Base-by-base conservation (phyloP, 2,113 vertebrate genomes). In the Abramis brama region DNA sequence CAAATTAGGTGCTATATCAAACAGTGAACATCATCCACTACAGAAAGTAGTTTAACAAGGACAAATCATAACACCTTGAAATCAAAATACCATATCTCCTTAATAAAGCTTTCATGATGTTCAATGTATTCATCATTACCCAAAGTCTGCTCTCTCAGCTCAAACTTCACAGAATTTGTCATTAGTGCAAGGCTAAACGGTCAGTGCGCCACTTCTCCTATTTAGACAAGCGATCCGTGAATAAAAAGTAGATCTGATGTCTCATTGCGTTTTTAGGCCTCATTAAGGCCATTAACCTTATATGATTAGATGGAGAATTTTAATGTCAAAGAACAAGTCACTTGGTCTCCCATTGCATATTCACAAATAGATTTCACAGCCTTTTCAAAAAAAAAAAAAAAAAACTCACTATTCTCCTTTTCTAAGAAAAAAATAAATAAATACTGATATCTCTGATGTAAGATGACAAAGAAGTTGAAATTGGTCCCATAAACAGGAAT, bases 161-260 rank as follows among this genome's bases (percentile, higher is more conserved):
- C 76, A 59, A 70, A 78, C 33, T 86, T 36, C 71, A 74, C 70
- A 23, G 82, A 36, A 64, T 75, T 87, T 39, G 19, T 55, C 52
- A 81, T 76, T 78, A 86, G 84, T 52, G 21, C 36, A 12, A 77
- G 39, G 62, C 70, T 70, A 75, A 88, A 85, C 45, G 82, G 73
- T 80, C 33, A 73, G 47, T 52, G 76, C 75, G 64, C 82, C 86
- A 85, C 85, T 86, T 87, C 47, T 50, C 71, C 76, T 27, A 60
- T 88, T 83, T 71, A 82, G 83, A 77, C 71, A 82, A 86, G 75
- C 81, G 84, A 87, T 75, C 82, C 84, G 86, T 91, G 82, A 89
- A 86, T 81, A 88, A 87, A 87, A 84, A 59, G 83, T 30, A 79
- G 82, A 87, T 78, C 74, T n/a, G 50, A 59, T 73, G 76, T 81